phyloP scores from a whole-genome alignment of 1,140 invertebrate genomes.

The Pseudomyrmex flavicornis region DNA sequence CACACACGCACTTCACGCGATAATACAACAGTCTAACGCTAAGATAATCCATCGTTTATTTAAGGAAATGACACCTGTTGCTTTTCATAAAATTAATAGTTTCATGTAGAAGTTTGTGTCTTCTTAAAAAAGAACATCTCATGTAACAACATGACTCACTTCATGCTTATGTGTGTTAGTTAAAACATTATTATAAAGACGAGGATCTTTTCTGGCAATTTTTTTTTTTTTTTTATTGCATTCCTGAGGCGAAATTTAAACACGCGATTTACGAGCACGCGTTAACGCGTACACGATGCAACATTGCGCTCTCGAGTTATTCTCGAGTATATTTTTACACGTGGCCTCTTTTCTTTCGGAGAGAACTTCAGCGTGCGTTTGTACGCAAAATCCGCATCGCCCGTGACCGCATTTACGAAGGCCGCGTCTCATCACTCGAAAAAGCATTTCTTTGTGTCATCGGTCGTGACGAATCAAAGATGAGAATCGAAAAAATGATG shows the following conservation, averaged over 20 bases:
- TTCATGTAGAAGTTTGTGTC: too few relatives aligned
- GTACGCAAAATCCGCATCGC: not conserved
- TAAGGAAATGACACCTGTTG: too few relatives aligned
- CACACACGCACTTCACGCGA: too few relatives aligned
- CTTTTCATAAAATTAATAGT: too few relatives aligned
- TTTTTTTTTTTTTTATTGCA: not conserved
- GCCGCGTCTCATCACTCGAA: conserved; percentile 9
- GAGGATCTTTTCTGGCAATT: not conserved
- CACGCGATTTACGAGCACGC: not conserved
- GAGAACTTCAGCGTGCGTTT: not conserved
- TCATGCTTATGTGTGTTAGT: too few relatives aligned
- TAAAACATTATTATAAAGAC: too few relatives aligned
- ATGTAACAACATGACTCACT: too few relatives aligned
- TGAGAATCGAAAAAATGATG: not conserved
- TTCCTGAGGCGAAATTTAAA: conserved; percentile 20
- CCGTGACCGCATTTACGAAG: conserved; percentile 34
- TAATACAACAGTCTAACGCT: too few relatives aligned
- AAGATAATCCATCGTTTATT: too few relatives aligned
- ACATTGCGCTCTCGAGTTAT: conserved; percentile 4
- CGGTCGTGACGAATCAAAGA: not conserved
- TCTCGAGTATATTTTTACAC: conserved; percentile 48
- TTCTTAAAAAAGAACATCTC: too few relatives aligned
- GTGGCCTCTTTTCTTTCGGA: not conserved
- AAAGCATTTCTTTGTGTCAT: conserved; percentile 6
- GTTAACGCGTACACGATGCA: conserved; percentile 2